These are phyloP conservation scores for Chaetodon auriga DNA, from an alignment of 2,113 vertebrate genomes.

Conservation along the genomic window DNA sequence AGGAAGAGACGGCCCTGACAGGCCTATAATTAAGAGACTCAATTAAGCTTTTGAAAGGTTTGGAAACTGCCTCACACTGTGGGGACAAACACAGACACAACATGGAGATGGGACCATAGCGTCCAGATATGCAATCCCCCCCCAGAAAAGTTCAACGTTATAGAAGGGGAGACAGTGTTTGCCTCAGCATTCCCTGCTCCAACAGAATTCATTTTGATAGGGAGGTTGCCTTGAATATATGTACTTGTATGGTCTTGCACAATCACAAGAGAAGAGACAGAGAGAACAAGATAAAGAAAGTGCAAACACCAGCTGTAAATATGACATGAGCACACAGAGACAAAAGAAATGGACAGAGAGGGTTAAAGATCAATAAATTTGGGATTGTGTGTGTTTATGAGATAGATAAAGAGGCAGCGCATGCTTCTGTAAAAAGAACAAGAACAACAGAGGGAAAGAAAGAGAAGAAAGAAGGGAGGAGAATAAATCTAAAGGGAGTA, in stretches of 20 bases:
- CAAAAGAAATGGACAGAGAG: conserved; percentile 5
- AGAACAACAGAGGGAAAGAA: conserved; percentile 53
- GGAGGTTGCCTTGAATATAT: conserved; percentile 55
- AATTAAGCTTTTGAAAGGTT: conserved; percentile 84
- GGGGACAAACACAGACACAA: conserved; percentile 50
- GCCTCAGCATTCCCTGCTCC: conserved; percentile 34
- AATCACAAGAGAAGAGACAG: conserved; percentile 44
- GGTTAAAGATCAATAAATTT: conserved; percentile 32
- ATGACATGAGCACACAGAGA: conserved; percentile 19
- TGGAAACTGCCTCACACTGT: conserved; percentile 67
- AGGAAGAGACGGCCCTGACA: conserved; percentile 81
- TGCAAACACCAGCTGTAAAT: conserved; percentile 20
- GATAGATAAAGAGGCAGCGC: conserved; percentile 9
- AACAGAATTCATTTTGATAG: conserved; percentile 46
- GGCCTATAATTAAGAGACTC: conserved; percentile 86
- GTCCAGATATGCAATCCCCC: conserved; percentile 43
- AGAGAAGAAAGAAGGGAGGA: conserved; percentile 61
- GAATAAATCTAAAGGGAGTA: conserved; percentile 63
- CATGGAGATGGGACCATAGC: conserved; percentile 26
- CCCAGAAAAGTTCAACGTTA: neutral
- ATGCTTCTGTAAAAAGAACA: conserved; percentile 54
- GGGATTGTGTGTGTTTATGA: conserved; percentile 3
- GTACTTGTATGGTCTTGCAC: conserved; percentile 76
- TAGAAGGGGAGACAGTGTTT: neutral
- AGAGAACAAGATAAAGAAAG: conserved; percentile 30